Conservation (phyloP, 2,888 invertebrate species). For the Athetis lepigone region DNA sequence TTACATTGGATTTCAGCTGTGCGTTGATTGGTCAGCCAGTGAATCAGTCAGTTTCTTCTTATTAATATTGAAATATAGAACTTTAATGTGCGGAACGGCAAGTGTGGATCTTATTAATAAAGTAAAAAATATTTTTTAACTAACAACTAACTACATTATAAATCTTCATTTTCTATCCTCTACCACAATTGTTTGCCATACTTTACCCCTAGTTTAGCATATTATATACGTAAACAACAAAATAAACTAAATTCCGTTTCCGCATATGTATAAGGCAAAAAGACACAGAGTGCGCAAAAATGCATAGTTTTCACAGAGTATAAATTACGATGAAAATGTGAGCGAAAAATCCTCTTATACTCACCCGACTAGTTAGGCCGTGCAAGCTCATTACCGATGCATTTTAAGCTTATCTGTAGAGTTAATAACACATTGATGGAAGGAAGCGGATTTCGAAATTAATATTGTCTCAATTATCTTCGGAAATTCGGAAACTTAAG, state of each 20-base stretch:
- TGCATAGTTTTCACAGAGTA: constrained; percentile 50
- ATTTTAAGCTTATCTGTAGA: constrained; percentile 68
- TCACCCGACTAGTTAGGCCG: constrained; percentile 61
- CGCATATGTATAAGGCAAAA: constrained; percentile 19
- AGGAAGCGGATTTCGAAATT: constrained; percentile 28
- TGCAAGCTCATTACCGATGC: constrained; percentile 76
- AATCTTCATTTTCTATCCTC: too few species aligned
- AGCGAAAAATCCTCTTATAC: constrained; percentile 57
- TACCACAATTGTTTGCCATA: too few species aligned
- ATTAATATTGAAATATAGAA: too few species aligned
- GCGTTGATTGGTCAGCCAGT: too few species aligned
- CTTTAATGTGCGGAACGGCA: too few species aligned
- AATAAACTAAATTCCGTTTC: neutral
- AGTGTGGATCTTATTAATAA: too few species aligned
- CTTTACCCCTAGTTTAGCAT: neutral
- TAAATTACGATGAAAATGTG: constrained; percentile 62
- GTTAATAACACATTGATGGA: constrained; percentile 33
- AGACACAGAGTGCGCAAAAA: constrained; percentile 19
- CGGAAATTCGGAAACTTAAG: too few species aligned
- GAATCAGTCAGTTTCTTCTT: too few species aligned
- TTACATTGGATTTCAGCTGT: too few species aligned
- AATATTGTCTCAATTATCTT: too few species aligned
- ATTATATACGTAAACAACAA: neutral
- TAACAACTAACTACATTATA: too few species aligned
- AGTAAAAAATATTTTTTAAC: too few species aligned